Evolutionary conservation across 2,888 invertebrate genomes (phyloP), one percentile per base, ranked within the genome.

Genomic region (Pachycephus smyrnensis): DNA sequence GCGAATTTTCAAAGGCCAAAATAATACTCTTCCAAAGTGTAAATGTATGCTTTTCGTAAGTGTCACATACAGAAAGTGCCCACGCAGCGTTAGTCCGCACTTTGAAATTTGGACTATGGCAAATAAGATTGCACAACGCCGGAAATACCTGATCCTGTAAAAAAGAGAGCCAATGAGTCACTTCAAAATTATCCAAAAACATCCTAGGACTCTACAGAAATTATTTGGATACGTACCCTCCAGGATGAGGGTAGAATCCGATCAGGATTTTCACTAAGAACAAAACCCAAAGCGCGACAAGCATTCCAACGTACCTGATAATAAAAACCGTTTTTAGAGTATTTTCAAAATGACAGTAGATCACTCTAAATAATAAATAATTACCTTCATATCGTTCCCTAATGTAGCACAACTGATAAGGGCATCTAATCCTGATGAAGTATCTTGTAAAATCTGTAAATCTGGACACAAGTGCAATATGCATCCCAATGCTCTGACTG

Each of bases 81-180:
- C 94, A 93, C 1, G 96, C 96, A 3, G 97, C 97, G 91, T 96
- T 97, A 80, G 97, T 97, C 40, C 98, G 95, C 11, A 98, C 98
- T 93, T 98, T 98, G 84, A 97, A 96, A 90, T 98, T 98, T 78
- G 94, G 94, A 90, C 96, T 96, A 80, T 94, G 94, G 75, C 94
- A 94, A 0, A 96, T 94, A 31, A 97, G 91, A 30, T 93, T 93
- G 81, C 94, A 94, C 9, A 97, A 92, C 15, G 94, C 93, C 23
- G 93, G 92, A 84, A 96, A 95, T 0, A 97, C 94, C 83, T 93
- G 91, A 40, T 91, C 92, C 95, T 96, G 91, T 69, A 89, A 87
- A 83, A 81, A 79, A 79, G 79, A 68, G 80, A 55, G 75, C 11
- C 30, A 30, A 12, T 30, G 31, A 71, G 23, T 35, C 36, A 76